A percentile compares a stretch with the other conserved stretches of the same genome.
Evolutionary conservation across 2,797 vertebrate genomes (phyloP).

Genomic region (Pagetopsis macropterus): DNA sequence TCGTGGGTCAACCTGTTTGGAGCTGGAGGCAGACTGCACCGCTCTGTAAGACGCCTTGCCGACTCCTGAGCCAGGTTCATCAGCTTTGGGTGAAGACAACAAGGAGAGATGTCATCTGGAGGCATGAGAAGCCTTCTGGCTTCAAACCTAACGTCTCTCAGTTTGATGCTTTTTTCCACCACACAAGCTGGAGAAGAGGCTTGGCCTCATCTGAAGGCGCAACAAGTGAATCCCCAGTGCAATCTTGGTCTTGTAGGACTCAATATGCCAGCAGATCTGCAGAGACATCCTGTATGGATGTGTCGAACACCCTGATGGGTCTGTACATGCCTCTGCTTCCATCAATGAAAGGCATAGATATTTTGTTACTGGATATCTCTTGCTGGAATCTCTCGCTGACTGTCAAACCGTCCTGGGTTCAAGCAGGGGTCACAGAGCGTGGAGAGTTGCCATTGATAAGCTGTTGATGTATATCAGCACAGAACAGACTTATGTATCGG

Average conservation of each 20-base stretch:
- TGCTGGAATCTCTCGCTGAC: no score
- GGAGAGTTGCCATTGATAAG: no score
- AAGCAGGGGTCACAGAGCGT: background rate
- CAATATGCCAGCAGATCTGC: no score
- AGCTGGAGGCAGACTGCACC: background rate
- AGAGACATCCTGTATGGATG: background rate
- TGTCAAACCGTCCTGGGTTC: no score
- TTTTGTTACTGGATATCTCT: background rate
- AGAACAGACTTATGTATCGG: no score
- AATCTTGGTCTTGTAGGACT: no score
- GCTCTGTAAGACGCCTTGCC: background rate
- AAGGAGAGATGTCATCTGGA: background rate
- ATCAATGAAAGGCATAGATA: background rate
- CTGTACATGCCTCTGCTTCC: conserved; percentile 11
- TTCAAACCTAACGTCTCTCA: conserved; percentile 4
- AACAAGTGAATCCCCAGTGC: no score
- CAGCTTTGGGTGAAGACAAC: background rate
- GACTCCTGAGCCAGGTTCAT: background rate
- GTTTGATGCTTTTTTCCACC: background rate
- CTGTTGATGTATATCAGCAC: no score
- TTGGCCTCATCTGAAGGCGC: background rate
- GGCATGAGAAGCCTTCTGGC: background rate
- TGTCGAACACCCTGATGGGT: background rate
- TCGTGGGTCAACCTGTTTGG: background rate
- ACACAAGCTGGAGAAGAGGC: background rate